Percentiles rank a stretch among this genome's conserved stretches.
Evolutionary conservation across 2,888 invertebrate species (phyloP).

Genomic region (Ashinkailepas kermadecensis): DNA sequence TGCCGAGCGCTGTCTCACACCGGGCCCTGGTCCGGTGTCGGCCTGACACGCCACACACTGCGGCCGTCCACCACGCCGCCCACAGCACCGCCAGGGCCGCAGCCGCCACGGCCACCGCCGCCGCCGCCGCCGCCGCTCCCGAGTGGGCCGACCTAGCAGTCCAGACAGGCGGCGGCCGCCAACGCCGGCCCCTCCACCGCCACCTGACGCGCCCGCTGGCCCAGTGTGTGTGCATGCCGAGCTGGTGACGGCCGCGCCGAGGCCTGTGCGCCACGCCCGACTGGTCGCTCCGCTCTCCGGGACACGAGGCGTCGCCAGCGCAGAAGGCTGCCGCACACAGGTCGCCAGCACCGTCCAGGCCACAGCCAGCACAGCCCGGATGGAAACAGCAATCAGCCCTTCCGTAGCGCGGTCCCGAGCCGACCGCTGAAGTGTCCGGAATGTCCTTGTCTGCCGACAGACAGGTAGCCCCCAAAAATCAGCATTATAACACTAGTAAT

Average conservation of each 20-base stretch:
- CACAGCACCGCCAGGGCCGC: background rate
- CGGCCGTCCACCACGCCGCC: background rate
- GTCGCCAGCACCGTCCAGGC: background rate
- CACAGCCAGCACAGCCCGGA: background rate
- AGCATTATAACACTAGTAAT: background rate
- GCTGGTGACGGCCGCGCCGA: background rate
- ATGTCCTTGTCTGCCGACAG: background rate
- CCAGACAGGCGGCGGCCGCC: too few relatives aligned
- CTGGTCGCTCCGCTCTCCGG: background rate
- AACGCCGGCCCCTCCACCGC: background rate
- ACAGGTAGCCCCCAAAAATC: background rate
- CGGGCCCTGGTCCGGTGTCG: too few relatives aligned
- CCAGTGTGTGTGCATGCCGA: background rate
- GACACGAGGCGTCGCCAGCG: background rate
- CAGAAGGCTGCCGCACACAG: background rate
- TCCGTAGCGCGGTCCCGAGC: background rate
- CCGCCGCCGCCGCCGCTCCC: background rate
- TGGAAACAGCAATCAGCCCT: background rate
- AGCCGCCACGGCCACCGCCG: background rate
- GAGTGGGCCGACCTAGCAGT: too few relatives aligned
- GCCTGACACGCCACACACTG: too few relatives aligned
- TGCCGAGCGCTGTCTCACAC: too few relatives aligned
- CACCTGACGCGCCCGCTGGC: background rate
- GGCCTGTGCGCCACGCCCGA: background rate
- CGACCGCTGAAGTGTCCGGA: background rate